Evolutionary conservation across 2,113 vertebrate species (phyloP), one percentile per base, ranked within the genome.

Genomic region (Melospiza melodia): DNA sequence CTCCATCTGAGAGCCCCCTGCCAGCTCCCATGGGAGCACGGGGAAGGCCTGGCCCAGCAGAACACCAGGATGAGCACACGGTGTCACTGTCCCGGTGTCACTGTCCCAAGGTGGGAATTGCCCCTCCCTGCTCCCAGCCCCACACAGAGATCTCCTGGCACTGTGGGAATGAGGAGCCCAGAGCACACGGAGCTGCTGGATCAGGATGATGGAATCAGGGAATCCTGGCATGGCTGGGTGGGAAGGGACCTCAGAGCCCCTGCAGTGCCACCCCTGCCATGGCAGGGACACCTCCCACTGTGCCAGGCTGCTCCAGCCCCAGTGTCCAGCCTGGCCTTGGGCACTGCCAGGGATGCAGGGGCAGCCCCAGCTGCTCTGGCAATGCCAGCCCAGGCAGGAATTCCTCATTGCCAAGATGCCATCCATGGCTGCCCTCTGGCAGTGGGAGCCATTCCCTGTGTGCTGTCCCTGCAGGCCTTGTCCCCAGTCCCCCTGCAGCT

Each of bases 61-160:
- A 44, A 30, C 55, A 5, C 2, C 3, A 2, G 59, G 31, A 49
- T 4, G 19, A 41, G 57, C 5, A 17, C 55, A 3, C 2, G 8
- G 43, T 17, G 24, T 6, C 39, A 8, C 49, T 6, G 39, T 41
- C 39, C 15, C 15, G 1, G 4, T 74, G 72, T 12, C 71, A 35
- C 43, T 18, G 33, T 46, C 31, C 52, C 12, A 0, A 18, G 12
- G 1, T 5, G 39, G 14, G 43, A 6, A 21, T 1, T 66, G 33
- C 52, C 44, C 54, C 57, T 46, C 43, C 2, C 28, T 30, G 76
- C 61, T 51, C 48, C 14, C 37, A 5, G 16, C n/a, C 35, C 49
- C 5, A 16, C 9, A 3, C 27, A 25, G 30, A 25, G 30, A 20
- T 3, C 35, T 25, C 48, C 74, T 9, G 69, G 22, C 23, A 2